Evolutionary conservation across 2,888 invertebrate genomes (phyloP).

Genomic region (Cordilura impudica): DNA sequence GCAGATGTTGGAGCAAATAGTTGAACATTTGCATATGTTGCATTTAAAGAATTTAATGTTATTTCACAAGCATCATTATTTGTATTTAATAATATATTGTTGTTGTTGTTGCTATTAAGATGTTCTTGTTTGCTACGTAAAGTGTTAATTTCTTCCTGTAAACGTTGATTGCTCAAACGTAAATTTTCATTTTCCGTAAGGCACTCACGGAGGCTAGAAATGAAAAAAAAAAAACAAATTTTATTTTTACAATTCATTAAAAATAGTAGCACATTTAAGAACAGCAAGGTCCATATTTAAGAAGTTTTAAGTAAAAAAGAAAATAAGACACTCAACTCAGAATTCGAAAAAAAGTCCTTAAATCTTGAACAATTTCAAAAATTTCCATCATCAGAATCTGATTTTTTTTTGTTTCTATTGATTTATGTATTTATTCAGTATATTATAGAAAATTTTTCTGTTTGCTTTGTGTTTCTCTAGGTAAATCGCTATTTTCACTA

Average conservation of each 20-base stretch:
- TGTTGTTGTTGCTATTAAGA: conserved; percentile 61
- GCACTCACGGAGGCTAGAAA: conserved; percentile 73
- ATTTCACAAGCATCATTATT: conserved; percentile 65
- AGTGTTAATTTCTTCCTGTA: conserved; percentile 70
- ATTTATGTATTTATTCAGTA: too few species aligned
- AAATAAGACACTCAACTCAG: too few species aligned
- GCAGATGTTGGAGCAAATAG: conserved; percentile 45
- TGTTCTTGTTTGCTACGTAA: conserved; percentile 70
- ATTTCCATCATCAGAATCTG: too few species aligned
- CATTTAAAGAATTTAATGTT: conserved; percentile 57
- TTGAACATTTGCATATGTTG: conserved; percentile 58
- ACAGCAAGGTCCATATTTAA: too few species aligned
- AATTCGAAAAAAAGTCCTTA: too few species aligned
- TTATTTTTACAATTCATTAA: too few species aligned
- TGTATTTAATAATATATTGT: conserved; percentile 59
- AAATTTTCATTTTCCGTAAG: conserved; percentile 73
- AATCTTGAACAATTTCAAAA: too few species aligned
- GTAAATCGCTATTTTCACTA: too few species aligned
- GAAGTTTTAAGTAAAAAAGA: not conserved
- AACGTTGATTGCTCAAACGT: conserved; percentile 71
- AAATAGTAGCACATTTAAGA: too few species aligned
- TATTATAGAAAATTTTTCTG: too few species aligned
- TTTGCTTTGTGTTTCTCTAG: too few species aligned
- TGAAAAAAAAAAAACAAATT: not conserved
- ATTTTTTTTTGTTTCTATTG: too few species aligned